phyloP scores from a whole-genome alignment of 2,113 vertebrate genomes.

The Pyxicephalus adspersus region DNA sequence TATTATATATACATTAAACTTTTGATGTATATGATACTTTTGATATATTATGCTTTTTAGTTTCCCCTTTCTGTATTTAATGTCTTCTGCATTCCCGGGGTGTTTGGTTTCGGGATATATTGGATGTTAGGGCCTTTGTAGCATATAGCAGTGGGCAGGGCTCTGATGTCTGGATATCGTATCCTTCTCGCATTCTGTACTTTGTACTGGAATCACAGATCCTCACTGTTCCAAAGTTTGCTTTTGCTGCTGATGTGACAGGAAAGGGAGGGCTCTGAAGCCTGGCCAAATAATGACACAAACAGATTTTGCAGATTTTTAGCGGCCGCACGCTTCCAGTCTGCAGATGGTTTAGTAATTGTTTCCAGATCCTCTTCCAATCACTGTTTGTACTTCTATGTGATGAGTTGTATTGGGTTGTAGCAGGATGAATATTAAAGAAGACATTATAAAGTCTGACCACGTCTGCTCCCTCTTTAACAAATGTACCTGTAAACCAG shows the following conservation, averaged over 20 bases:
- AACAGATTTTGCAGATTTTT: background rate
- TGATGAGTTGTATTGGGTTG: too few species aligned
- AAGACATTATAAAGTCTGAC: too few species aligned
- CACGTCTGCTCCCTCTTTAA: too few species aligned
- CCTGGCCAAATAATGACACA: background rate
- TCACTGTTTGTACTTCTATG: too few species aligned
- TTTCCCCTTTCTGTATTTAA: too few species aligned
- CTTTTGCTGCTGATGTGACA: slow-evolving; percentile 41
- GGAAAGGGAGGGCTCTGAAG: slow-evolving; percentile 15
- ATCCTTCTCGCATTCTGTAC: slow-evolving; percentile 13
- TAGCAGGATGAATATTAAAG: too few species aligned
- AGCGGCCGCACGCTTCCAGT: background rate
- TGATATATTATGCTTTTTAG: too few species aligned
- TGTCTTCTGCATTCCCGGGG: background rate
- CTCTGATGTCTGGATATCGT: background rate
- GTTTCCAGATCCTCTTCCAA: background rate
- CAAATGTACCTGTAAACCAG: too few species aligned
- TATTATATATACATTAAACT: too few species aligned
- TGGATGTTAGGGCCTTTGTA: background rate
- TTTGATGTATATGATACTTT: too few species aligned
- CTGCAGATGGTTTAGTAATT: background rate
- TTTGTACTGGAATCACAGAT: slow-evolving; percentile 21
- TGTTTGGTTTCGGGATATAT: background rate
- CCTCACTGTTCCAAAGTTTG: slow-evolving; percentile 29
- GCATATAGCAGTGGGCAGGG: background rate